A percentile compares a stretch with the other conserved stretches of the same genome.
Conservation (phyloP, 2,888 invertebrate genomes). For the Amblyjoppa proteus region DNA sequence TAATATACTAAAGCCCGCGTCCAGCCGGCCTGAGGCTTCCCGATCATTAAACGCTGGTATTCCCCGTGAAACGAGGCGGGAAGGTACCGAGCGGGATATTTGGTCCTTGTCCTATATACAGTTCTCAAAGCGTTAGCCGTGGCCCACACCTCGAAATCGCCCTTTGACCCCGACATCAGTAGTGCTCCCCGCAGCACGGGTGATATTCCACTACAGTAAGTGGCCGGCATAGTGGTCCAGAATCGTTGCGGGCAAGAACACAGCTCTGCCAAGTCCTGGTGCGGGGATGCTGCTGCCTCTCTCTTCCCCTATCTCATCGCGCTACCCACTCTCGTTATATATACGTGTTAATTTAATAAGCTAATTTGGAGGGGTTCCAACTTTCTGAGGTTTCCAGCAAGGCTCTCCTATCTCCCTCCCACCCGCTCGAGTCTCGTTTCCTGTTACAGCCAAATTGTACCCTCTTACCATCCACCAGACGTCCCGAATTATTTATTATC, state of each 20-base stretch:
- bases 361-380: conserved; percentile 82
- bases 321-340: conserved; percentile 39
- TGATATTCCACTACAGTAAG: conserved; percentile 19
- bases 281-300: conserved; percentile 15
- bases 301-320: conserved; percentile 50
- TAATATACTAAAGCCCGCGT: conserved; percentile 43
- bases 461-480: conserved; percentile 56
- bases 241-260: conserved; percentile 45
- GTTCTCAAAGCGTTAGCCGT: conserved; percentile 34
- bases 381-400: conserved; percentile 74
- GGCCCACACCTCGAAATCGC: conserved; percentile 44
- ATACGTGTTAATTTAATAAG: conserved; percentile 82
- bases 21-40: conserved; percentile 55
- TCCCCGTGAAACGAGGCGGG: conserved; percentile 37
- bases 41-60: conserved; percentile 61
- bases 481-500: conserved; percentile 78
- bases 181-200: conserved; percentile 12
- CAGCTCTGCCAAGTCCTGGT: conserved; percentile 53
- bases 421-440: conserved; percentile 41
- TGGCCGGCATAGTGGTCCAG: conserved; percentile 31
- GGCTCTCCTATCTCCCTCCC: conserved; percentile 59
- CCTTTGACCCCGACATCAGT: conserved; percentile 55
- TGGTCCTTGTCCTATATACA: conserved; percentile 8
- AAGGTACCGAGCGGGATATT: conserved; percentile 40
- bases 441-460: conserved; percentile 73